phyloP scores from a whole-genome alignment of 2,888 invertebrate species.

The Pristionchus japonicus region DNA sequence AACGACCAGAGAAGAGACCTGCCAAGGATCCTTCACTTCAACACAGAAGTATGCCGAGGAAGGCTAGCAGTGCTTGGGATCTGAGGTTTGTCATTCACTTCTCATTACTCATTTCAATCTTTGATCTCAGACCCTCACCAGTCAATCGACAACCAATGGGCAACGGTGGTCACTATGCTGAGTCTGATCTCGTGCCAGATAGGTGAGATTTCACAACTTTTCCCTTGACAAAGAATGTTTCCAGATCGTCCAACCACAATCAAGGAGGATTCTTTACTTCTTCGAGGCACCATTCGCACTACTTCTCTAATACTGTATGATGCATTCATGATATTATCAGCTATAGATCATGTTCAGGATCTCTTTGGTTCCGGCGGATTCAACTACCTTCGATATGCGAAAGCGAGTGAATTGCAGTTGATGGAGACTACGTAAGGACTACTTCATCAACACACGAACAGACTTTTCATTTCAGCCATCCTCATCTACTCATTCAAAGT shows the following conservation, averaged over 20 bases:
- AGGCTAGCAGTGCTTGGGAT: slow-evolving; percentile 46
- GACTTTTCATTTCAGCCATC: slow-evolving; percentile 52
- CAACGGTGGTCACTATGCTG: slow-evolving; percentile 50
- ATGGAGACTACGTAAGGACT: slow-evolving; percentile 45
- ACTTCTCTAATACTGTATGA: slow-evolving; percentile 63
- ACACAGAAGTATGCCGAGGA: not conserved
- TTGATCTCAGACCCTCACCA: not conserved
- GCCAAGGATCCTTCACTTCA: not conserved
- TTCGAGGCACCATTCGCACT: slow-evolving; percentile 66
- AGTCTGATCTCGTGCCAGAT: slow-evolving; percentile 50
- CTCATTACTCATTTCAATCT: not conserved
- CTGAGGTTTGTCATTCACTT: slow-evolving; percentile 44
- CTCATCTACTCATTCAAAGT: slow-evolving; percentile 80
- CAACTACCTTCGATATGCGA: slow-evolving; percentile 67
- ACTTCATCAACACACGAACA: not conserved
- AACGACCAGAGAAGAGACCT: slow-evolving; percentile 7
- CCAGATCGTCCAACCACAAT: not conserved
- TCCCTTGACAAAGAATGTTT: not conserved
- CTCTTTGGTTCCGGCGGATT: slow-evolving; percentile 56
- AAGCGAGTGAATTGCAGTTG: slow-evolving; percentile 56
- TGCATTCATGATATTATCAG: not conserved
- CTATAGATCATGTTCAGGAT: slow-evolving; percentile 48
- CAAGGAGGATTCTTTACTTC: slow-evolving; percentile 48
- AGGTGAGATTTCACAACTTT: not conserved
- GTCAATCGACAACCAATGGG: not conserved